Evolutionary conservation across 2,888 invertebrate genomes (phyloP).

Genomic region (Crematogaster levior): DNA sequence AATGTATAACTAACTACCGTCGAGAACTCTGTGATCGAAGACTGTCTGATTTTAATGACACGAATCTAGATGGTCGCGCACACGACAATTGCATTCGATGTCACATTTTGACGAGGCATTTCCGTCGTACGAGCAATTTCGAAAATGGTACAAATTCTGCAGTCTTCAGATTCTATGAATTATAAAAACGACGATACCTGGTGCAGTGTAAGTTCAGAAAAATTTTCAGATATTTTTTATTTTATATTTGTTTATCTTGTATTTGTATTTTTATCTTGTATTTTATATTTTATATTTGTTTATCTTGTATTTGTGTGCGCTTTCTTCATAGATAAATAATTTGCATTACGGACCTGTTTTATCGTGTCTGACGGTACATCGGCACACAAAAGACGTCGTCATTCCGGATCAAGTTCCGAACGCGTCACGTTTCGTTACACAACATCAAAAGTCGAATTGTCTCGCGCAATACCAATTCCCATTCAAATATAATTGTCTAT

Average conservation of each 20-base stretch:
- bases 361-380: not conserved
- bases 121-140: not conserved
- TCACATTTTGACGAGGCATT: not conserved
- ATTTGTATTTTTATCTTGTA: too few species aligned
- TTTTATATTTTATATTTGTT: not conserved
- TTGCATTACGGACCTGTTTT: not conserved
- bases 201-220: not conserved
- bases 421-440: constrained; percentile 38
- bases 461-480: constrained; percentile 4
- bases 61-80: not conserved
- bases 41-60: not conserved
- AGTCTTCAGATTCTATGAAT: not conserved
- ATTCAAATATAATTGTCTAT: constrained; percentile 31
- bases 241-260: too few species aligned
- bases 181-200: not conserved
- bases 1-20: not conserved
- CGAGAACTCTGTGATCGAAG: not conserved
- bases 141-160: not conserved
- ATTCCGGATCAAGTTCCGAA: not conserved
- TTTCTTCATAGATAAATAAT: not conserved
- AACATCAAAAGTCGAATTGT: constrained; percentile 37
- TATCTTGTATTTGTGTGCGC: not conserved
- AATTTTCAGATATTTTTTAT: not conserved
- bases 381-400: not conserved
- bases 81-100: not conserved